Evolutionary conservation across 2,113 vertebrate genomes (phyloP).

Genomic region (Odocoileus hemionus): DNA sequence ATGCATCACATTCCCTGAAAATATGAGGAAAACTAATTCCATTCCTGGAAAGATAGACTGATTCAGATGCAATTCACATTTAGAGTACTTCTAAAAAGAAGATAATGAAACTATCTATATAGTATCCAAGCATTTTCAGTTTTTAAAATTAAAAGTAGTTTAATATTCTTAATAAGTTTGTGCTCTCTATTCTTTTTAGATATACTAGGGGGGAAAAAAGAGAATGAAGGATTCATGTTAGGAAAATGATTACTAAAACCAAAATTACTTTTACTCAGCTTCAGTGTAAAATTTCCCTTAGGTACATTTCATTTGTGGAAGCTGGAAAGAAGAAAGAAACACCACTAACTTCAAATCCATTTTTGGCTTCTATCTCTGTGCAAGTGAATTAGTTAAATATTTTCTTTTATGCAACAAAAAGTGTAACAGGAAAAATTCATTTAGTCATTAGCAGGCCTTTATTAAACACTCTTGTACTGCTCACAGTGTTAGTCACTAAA

Average conservation of each 20-base stretch:
- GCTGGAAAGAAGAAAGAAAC: not conserved
- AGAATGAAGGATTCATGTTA: not conserved
- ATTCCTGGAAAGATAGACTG: conserved; percentile 8
- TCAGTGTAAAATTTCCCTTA: not conserved
- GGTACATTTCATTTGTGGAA: not conserved
- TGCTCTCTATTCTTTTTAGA: not conserved
- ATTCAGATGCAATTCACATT: conserved; percentile 17
- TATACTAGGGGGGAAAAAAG: not conserved
- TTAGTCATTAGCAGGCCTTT: not conserved
- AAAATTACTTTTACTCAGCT: conserved; percentile 30
- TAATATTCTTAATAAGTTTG: conserved; percentile 27
- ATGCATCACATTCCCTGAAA: not conserved
- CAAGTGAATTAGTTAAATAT: not conserved
- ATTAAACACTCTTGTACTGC: not conserved
- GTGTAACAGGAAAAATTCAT: not conserved
- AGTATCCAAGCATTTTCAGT: not conserved
- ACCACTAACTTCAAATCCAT: not conserved
- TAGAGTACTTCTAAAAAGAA: conserved; percentile 11
- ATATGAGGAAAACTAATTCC: conserved; percentile 25
- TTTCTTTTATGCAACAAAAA: conserved; percentile 9
- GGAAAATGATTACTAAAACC: not conserved
- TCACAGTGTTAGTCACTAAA: not conserved
- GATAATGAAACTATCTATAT: conserved; percentile 22
- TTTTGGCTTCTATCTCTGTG: not conserved
- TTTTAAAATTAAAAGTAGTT: conserved; percentile 60